Evolutionary conservation across 2,113 vertebrate species (phyloP), one percentile per base, ranked within the genome.

Genomic region (Neodon shergylaensis): DNA sequence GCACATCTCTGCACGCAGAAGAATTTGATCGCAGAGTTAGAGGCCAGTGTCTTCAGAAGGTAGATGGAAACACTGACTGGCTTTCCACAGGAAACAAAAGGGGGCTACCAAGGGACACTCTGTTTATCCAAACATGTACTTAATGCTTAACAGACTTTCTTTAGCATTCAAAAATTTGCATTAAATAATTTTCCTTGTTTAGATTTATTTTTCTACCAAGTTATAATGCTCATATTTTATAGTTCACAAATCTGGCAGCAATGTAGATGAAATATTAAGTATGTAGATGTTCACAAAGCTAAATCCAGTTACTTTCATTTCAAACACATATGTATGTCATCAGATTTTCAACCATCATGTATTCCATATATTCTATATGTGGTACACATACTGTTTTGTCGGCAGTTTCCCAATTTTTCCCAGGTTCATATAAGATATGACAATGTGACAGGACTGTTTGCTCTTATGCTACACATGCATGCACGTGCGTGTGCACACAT

Each of bases 171-270:
- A 85, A 78, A 76, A 90, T 63, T 72, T 81, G 36, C 13, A 72
- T 11, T 76, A n/a, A n/a, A 2, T n/a, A 14, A 26, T 63, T 21
- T 84, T 86, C 17, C 8, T 33, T 63, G 54, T 72, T 90, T 49
- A 74, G 13, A 2, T 74, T 93, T 95, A 66, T 83, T 87, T 63
- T 93, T 13, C 47, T 66, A 66, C 2, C 44, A 90, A 21, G 1
- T 36, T 63, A 61, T 52, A 63, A 91, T 92, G 31, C 16, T 92
- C 22, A n/a, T 39, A 73, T 87, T 96, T 95, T 70, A 93, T n/a
- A 54, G 94, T 52, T 49, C 0, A n/a, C 49, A 47, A n/a, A 94
- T 47, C 39, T 44, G 14, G 7, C n/a, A 0, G 0, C 11, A 84
- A 44, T 52, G 24, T 88, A 86, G 82, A 74, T 73, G 28, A 90